Percentiles rank a stretch among this genome's conserved stretches.
phyloP scores from a whole-genome alignment of 2,113 vertebrate species.

The crab-eating macaque (Macaca fascicularis) region DNA sequence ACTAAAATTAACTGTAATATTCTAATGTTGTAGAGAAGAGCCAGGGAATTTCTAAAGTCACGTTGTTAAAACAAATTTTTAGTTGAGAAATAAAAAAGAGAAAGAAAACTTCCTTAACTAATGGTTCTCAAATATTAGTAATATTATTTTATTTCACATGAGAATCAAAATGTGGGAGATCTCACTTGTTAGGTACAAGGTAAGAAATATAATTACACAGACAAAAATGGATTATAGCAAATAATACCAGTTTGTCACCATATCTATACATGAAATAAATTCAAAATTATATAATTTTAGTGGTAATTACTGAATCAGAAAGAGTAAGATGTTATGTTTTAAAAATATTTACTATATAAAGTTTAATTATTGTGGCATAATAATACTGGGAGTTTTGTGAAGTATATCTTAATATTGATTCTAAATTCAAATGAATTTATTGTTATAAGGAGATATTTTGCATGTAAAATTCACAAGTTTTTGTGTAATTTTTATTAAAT shows the following conservation, averaged over 20 bases:
- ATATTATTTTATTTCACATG: background rate
- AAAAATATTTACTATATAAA: background rate
- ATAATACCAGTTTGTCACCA: background rate
- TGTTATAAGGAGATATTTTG: background rate
- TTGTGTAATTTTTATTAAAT: background rate
- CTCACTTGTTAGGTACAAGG: background rate
- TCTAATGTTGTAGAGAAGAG: background rate
- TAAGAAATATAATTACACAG: background rate
- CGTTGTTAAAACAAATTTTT: background rate
- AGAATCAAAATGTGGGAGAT: background rate
- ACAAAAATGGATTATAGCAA: background rate
- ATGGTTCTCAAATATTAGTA: constrained; percentile 14
- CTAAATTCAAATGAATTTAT: constrained; percentile 9
- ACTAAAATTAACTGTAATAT: background rate
- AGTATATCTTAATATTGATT: constrained; percentile 1
- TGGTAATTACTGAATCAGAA: background rate
- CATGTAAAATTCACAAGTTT: background rate
- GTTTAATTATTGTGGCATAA: background rate
- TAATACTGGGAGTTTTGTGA: background rate
- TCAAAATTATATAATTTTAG: background rate
- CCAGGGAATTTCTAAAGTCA: background rate
- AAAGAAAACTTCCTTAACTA: background rate
- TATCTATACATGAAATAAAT: constrained; percentile 5
- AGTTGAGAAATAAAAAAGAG: background rate
- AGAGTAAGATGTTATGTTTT: background rate